Evolutionary conservation across 2,888 invertebrate genomes (phyloP).

Genomic region (Cantharis flavilabris): DNA sequence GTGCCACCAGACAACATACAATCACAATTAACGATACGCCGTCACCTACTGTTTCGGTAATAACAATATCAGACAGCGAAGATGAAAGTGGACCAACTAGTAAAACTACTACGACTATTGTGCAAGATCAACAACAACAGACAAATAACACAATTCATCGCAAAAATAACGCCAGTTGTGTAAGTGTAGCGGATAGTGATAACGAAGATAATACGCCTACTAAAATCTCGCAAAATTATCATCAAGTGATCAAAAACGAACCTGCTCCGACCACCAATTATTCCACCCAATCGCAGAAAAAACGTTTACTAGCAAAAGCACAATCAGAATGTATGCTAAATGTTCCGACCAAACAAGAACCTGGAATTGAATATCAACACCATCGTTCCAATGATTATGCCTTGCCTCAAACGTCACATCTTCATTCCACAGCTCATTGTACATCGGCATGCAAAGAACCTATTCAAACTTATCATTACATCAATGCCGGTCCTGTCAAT

Average conservation of each 20-base stretch:
- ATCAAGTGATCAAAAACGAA: slow-evolving; percentile 60
- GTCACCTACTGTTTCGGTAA: slow-evolving; percentile 92
- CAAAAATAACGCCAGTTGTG: slow-evolving; percentile 78
- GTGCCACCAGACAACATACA: slow-evolving; percentile 71
- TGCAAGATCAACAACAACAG: slow-evolving; percentile 47
- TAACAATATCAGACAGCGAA: slow-evolving; percentile 94
- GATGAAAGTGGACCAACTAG: slow-evolving; percentile 69
- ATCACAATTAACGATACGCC: slow-evolving; percentile 96
- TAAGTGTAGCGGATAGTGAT: slow-evolving; percentile 77
- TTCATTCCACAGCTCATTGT: slow-evolving; percentile 44
- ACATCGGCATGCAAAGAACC: slow-evolving; percentile 59
- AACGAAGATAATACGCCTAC: slow-evolving; percentile 66
- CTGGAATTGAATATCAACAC: slow-evolving; percentile 57
- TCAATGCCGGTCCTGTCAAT: slow-evolving; percentile 54
- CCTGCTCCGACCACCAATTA: slow-evolving; percentile 42
- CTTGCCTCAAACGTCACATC: slow-evolving; percentile 34
- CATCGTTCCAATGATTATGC: slow-evolving; percentile 52
- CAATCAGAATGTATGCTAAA: slow-evolving; percentile 73
- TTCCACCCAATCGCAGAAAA: slow-evolving; percentile 78
- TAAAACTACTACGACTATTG: slow-evolving; percentile 48
- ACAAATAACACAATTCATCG: slow-evolving; percentile 59
- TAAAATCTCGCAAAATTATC: slow-evolving; percentile 44
- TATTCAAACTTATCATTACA: slow-evolving; percentile 54
- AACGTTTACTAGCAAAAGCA: slow-evolving; percentile 84
- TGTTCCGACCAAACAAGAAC: slow-evolving; percentile 66